Base-by-base conservation (phyloP, 2,797 vertebrate genomes). In the Sebastes hubbsi region DNA sequence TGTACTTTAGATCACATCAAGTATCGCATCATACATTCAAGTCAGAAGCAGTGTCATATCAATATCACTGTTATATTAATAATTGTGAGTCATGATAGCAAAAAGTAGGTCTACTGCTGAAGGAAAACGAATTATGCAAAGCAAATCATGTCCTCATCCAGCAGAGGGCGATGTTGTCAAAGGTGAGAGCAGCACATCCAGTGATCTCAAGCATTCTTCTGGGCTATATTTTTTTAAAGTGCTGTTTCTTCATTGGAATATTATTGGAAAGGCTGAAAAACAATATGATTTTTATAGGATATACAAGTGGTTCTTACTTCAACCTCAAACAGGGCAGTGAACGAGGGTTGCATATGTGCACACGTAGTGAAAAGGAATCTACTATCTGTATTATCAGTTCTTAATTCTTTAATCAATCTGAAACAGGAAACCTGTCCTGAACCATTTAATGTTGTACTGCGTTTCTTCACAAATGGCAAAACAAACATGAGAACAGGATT, bases 151-250 rank as follows among this genome's bases (percentile, higher is more conserved):
- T 73, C 27, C 2, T 68, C 1, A 7, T 52, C 88, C 94, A 93
- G 86, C 88, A 95, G 94, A 90, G 84, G 90, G 91, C 73, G 22
- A 18, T 90, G 74, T 90, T 90, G 88, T 86, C 87, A 88, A 91
- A 91, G 72, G 14, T 49, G 68, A 84, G 61, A 49, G 24, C 67
- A 16, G 61, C 62, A 34, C 25, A 49, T 4, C 4, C 13, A 18
- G 13, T 1, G 20, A 75, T 59, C 16, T 34, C 7, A 12, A 69
- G 18, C 8, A 4, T 32, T 30, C 0, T 7, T 36, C 8, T 16
- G 3, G n/a, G 2, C 22, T 36, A 0, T 2, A 20, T 7, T 67
- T 54, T 36, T 20, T 2, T 24, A 1, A 56, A 12, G 22, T 54
- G 58, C 27, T 55, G 2, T 29, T 69, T 27, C 11, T 49, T 59